A percentile compares a stretch with the other conserved stretches of the same genome.
These are phyloP conservation scores for Mycalesis mineus DNA, from an alignment of 2,888 invertebrate species.

Conservation along the genomic window DNA sequence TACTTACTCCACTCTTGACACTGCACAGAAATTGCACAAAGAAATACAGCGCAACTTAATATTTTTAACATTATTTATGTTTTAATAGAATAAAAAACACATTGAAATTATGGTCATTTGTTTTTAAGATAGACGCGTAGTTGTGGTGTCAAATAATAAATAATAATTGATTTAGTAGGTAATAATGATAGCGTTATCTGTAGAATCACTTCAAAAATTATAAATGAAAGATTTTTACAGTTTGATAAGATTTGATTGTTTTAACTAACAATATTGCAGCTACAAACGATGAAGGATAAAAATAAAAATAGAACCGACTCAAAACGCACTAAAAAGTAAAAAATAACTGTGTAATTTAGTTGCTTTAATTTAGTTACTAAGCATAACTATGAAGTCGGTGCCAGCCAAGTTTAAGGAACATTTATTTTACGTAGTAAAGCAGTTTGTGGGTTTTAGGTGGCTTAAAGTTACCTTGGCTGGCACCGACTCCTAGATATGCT, in stretches of 20 bases:
- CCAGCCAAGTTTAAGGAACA: no score
- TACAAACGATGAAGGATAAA: no score
- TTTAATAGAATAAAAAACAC: background rate
- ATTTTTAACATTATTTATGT: background rate
- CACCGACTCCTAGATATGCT: no score
- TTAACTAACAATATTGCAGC: no score
- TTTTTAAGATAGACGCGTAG: background rate
- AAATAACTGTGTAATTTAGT: no score
- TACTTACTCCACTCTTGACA: slow-evolving; percentile 29
- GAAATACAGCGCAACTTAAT: background rate
- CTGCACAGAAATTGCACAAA: slow-evolving; percentile 3
- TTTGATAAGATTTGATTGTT: background rate
- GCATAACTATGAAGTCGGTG: no score
- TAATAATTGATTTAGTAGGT: background rate
- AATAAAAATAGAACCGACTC: no score
- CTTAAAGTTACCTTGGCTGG: no score
- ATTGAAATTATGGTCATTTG: background rate
- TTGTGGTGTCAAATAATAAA: background rate
- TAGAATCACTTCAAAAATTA: background rate
- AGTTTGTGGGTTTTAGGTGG: no score
- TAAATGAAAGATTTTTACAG: background rate
- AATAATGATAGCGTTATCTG: background rate
- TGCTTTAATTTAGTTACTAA: no score
- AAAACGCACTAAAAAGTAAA: no score
- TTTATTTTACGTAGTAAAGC: no score